A percentile compares a stretch with the other conserved stretches of the same genome.
Evolutionary conservation across 2,113 vertebrate species (phyloP).

Genomic region (Epinephelus moara): DNA sequence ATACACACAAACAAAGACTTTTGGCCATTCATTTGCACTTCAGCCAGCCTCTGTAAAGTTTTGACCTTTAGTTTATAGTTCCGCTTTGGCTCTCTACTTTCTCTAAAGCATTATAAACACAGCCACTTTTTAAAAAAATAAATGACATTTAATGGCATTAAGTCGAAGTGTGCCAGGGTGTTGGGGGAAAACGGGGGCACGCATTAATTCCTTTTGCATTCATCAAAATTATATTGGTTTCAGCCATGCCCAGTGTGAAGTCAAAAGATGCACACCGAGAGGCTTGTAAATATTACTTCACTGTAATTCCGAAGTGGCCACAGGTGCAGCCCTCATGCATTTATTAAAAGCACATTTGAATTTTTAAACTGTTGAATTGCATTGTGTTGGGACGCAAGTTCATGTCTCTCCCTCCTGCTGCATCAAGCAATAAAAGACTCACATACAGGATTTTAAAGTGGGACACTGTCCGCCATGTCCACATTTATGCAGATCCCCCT

Average conservation of each 20-base stretch:
- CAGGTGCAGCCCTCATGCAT: constrained; percentile 73
- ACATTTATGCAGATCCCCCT: neutral
- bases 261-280: constrained; percentile 41
- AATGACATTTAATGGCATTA: constrained; percentile 56
- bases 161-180: constrained; percentile 6
- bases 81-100: constrained; percentile 35
- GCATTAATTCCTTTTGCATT: constrained; percentile 46
- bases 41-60: constrained; percentile 9
- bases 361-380: constrained; percentile 55
- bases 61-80: constrained; percentile 51
- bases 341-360: constrained; percentile 66
- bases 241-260: constrained; percentile 18
- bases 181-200: neutral
- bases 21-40: constrained; percentile 20
- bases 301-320: constrained; percentile 59
- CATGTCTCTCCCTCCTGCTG: constrained; percentile 31
- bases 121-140: constrained; percentile 1
- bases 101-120: constrained; percentile 41
- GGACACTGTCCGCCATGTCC: neutral
- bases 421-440: constrained; percentile 19
- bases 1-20: neutral
- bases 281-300: constrained; percentile 56
- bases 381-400: constrained; percentile 14
- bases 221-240: constrained; percentile 61
- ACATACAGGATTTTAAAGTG: neutral